A percentile compares a stretch with the other conserved stretches of the same genome.
Evolutionary conservation across 2,797 vertebrate species (phyloP).

Genomic region (Hemitrygon akajei): DNA sequence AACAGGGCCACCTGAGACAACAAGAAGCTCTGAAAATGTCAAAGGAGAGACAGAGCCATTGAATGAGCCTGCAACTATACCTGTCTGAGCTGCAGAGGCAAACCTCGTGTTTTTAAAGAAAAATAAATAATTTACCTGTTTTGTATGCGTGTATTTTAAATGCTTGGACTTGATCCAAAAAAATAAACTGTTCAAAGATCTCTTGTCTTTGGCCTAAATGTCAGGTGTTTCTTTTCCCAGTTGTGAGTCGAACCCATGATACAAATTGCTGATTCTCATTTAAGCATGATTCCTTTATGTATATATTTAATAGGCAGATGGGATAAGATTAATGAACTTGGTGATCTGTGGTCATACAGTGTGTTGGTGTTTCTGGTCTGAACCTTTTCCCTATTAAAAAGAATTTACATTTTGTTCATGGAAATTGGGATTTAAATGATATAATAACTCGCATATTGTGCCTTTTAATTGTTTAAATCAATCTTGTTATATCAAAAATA

Average conservation of each 20-base stretch:
- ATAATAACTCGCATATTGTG: background rate
- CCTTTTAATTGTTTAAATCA: background rate
- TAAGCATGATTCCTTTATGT: background rate
- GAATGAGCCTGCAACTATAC: background rate
- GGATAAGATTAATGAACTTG: background rate
- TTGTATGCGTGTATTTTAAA: background rate
- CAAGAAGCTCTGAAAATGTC: background rate
- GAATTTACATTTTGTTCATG: background rate
- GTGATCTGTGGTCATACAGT: background rate
- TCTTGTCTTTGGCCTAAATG: background rate
- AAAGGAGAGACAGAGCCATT: constrained; percentile 14
- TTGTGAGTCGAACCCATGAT: too few relatives aligned
- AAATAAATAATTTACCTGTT: background rate
- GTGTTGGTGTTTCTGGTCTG: background rate
- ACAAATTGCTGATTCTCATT: background rate
- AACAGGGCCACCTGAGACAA: background rate
- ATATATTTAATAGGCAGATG: too few relatives aligned
- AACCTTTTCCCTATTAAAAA: background rate
- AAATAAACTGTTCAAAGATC: background rate
- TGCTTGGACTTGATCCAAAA: background rate
- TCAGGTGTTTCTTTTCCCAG: too few relatives aligned
- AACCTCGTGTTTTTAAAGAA: background rate
- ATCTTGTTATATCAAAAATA: constrained; percentile 1
- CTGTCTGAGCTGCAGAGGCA: background rate
- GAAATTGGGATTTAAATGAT: background rate